Evolutionary conservation across 2,888 invertebrate genomes (phyloP), one percentile per base, ranked within the genome.

Genomic region (Athetis lepigone): DNA sequence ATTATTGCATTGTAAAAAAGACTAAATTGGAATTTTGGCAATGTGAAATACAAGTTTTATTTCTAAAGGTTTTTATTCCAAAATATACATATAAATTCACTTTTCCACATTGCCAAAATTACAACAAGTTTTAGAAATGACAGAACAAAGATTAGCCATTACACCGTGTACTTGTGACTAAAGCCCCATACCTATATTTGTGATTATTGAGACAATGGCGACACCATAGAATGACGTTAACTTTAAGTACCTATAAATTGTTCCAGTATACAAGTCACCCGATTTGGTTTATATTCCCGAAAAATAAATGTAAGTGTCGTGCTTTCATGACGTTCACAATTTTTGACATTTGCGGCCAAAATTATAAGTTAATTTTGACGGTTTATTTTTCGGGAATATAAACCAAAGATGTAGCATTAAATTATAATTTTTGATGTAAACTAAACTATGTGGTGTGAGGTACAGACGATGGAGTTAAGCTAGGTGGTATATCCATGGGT

Each of bases 121-220:
- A 79, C 82, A 83, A 79, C 64, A 66, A 77, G 69, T 72, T 82
- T 87, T 85, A 85, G 87, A 87, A 85, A 91, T 90, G 90, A 93
- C 90, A 92, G 91, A 90, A 93, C 92, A 93, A 84, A 91, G 85
- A 92, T 92, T 92, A 93, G 90, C 94, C 94, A 90, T 90, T 86
- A 89, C 92, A 94, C 94, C 94, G 90, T 89, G 89, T 90, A 84
- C 79, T 84, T 86, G 92, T 93, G 92, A 91, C 92, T 88, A 79
- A 93, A 92, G 92, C 93, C 88, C 94, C 90, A 88, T 86, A 93
- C 91, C 93, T 91, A 89, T 83, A 80, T 82, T 87, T 89, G 91
- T 91, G 92, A 90, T 88, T 89, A 87, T 91, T 86, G 86, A 89
- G 84, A 92, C 88, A 87, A 91, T 91, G 91, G 88, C 88, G 86